phyloP scores from a whole-genome alignment of 2,113 vertebrate genomes.

The Carassius gibelio region DNA sequence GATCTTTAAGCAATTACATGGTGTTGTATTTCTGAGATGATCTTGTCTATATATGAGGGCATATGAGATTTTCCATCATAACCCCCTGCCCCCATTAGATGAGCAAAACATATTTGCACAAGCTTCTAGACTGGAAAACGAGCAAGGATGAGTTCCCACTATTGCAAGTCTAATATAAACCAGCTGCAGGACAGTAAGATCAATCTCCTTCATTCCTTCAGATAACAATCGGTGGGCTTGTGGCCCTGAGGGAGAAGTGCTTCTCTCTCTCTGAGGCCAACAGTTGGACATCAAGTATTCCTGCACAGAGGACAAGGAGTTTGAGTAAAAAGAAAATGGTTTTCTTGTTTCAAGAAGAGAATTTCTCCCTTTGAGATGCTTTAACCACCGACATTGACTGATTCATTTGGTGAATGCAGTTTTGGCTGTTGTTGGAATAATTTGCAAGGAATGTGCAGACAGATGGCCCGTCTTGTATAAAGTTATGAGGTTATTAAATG shows the following conservation, averaged over 20 bases:
- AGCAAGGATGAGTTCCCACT: conserved; percentile 53
- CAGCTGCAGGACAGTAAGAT: conserved; percentile 60
- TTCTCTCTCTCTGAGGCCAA: conserved; percentile 48
- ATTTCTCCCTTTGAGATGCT: conserved; percentile 53
- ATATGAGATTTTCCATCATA: background rate
- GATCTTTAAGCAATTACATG: background rate
- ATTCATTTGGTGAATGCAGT: background rate
- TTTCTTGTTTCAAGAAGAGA: conserved; percentile 58
- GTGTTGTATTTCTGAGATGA: background rate
- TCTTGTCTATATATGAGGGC: background rate
- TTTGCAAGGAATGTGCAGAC: background rate
- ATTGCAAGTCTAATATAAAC: conserved; percentile 59
- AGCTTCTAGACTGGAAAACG: conserved; percentile 46
- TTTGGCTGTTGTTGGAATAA: background rate
- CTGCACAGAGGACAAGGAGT: conserved; percentile 58
- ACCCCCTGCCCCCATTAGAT: background rate
- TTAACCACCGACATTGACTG: conserved; percentile 52
- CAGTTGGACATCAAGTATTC: conserved; percentile 57
- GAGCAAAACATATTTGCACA: conserved; percentile 16
- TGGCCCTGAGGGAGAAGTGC: conserved; percentile 48
- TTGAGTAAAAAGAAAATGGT: conserved; percentile 60
- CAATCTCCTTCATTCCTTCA: conserved; percentile 44
- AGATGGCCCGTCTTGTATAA: background rate
- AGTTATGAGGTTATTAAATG: conserved; percentile 43
- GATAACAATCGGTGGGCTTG: conserved; percentile 51